Evolutionary conservation across 2,888 invertebrate species (phyloP), one percentile per base, ranked within the genome.

Genomic region (Meiosimyza decipiens): DNA sequence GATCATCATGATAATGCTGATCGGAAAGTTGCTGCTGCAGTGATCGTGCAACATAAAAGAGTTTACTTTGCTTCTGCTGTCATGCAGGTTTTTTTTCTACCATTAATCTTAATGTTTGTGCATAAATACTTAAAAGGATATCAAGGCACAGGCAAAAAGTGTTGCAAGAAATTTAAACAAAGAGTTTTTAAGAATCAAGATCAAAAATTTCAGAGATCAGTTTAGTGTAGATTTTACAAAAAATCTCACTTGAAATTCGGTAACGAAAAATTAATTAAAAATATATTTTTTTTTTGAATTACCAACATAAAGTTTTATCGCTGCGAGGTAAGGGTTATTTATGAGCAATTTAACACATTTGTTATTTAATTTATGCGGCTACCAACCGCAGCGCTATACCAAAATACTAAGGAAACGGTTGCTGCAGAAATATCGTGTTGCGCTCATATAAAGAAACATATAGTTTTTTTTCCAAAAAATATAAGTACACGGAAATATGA

Each of bases 91-190:
- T 40, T 40, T 1, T 40, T n/a, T n/a, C n/a, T 11, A 54, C n/a
- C 66, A 66, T 66, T 66, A 66, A 66, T 66, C 66, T 66, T 66
- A 66, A 66, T 54, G 33, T 66, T 66, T 51, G 66, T 11, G 33
- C 28, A 7, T 66, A 66, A 66, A 66, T 66, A 33, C 54, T 33
- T 33, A 6, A 55, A n/a, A 57, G 28, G 16, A 57, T 22, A 28
- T 12, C 18, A 13, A 7, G 16, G 9, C 12, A 12, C 40, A 40
- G 40, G 40, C 4, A 40, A 40, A 40, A 40, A 40, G 1, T 40
- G 40, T 40, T 40, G 40, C 7, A 40, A 7, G 7, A 40, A 40
- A 40, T 40, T 40, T 6, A 16, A 54, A 54, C 9, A 54, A 12
- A n/a, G 4, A 28, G 28, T 28, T 28, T 28, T 28, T 3, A 4